These are phyloP conservation scores for Caranx melampygus DNA, from an alignment of 2,113 vertebrate genomes.

Conservation along the genomic window DNA sequence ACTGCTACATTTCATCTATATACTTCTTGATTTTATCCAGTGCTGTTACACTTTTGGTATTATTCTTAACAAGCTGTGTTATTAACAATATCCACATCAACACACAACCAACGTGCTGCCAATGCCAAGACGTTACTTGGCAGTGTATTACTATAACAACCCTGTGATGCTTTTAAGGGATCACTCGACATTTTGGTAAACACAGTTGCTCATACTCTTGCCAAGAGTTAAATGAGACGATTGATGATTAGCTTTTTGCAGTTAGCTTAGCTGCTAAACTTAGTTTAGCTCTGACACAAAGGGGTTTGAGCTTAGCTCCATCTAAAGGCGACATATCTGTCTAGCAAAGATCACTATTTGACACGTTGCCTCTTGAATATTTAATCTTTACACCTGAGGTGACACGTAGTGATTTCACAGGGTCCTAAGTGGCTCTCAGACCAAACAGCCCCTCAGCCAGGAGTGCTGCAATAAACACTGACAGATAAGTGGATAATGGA, in stretches of 20 bases:
- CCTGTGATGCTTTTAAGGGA: not conserved
- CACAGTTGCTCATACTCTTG: too few species aligned
- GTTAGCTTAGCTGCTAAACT: not conserved
- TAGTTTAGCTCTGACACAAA: not conserved
- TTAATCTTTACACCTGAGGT: not conserved
- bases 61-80: not conserved
- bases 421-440: not conserved
- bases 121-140: too few species aligned
- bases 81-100: not conserved
- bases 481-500: constrained; percentile 10
- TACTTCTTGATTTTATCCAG: not conserved
- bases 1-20: not conserved
- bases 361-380: not conserved
- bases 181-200: not conserved
- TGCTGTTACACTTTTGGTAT: not conserved
- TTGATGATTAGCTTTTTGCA: not conserved
- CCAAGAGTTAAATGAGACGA: not conserved
- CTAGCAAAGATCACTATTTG: not conserved
- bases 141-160: not conserved
- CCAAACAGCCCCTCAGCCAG: constrained; percentile 32
- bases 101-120: not conserved
- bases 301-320: too few species aligned
- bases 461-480: constrained; percentile 40
- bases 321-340: too few species aligned
- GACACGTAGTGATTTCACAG: too few species aligned